Evolutionary conservation across 1,140 invertebrate species (phyloP).

Genomic region (Aphaenogaster floridana): DNA sequence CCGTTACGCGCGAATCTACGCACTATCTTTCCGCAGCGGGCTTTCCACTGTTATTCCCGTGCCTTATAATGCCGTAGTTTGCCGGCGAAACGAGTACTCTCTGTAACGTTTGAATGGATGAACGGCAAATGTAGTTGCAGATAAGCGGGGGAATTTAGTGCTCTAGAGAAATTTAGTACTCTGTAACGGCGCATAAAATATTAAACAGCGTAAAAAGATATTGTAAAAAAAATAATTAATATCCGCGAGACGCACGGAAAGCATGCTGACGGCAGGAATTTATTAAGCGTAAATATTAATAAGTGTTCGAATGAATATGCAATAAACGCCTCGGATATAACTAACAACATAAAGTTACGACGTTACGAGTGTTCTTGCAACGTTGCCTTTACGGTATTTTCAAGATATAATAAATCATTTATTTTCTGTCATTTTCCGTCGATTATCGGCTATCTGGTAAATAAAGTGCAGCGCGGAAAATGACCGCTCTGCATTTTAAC

Average conservation of each 20-base stretch:
- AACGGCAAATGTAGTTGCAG: neutral
- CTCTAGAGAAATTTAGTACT: neutral
- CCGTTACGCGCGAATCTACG: conserved; percentile 3
- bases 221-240: conserved; percentile 34
- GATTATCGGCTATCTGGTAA: neutral
- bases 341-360: neutral
- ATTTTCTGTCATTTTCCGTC: neutral
- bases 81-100: conserved; percentile 23
- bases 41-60: conserved; percentile 1
- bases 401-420: neutral
- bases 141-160: conserved; percentile 3
- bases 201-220: conserved; percentile 10
- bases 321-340: neutral
- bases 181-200: neutral
- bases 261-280: neutral
- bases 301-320: neutral
- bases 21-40: neutral
- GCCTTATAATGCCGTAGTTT: conserved; percentile 14
- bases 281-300: conserved; percentile 35
- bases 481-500: neutral
- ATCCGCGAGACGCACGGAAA: neutral
- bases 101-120: neutral
- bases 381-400: neutral
- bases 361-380: neutral
- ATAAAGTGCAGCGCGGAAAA: neutral